A percentile compares a stretch with the other conserved stretches of the same genome.
Evolutionary conservation across 2,113 vertebrate genomes (phyloP).

Genomic region (Hydropotes inermis): DNA sequence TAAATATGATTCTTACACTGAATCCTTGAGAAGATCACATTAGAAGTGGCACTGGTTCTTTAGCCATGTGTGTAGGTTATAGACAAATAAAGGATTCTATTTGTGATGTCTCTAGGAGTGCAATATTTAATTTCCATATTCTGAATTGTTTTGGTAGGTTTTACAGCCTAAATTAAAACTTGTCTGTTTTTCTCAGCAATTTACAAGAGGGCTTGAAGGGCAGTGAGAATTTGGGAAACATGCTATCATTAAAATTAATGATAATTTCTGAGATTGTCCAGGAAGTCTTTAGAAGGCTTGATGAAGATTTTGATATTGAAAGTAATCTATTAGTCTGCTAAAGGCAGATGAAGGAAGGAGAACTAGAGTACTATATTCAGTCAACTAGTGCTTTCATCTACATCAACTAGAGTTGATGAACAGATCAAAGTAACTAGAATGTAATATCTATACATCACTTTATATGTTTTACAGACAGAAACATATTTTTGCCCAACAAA

Average conservation of each 20-base stretch:
- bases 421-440: not conserved
- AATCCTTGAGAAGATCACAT: not conserved
- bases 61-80: not conserved
- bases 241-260: not conserved
- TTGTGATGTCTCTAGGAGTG: not conserved
- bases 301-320: slow-evolving; percentile 12
- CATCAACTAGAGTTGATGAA: not conserved
- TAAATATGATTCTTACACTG: not conserved
- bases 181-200: not conserved
- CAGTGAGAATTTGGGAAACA: not conserved
- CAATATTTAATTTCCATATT: not conserved
- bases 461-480: not conserved
- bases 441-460: not conserved
- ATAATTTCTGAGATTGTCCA: not conserved
- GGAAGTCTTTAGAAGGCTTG: not conserved
- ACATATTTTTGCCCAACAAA: not conserved
- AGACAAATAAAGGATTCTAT: not conserved
- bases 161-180: not conserved
- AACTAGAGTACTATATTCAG: not conserved
- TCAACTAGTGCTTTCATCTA: not conserved
- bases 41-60: not conserved
- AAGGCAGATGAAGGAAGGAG: not conserved
- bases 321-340: not conserved
- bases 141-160: not conserved
- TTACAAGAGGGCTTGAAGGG: not conserved